phyloP scores from a whole-genome alignment of 2,113 vertebrate species.

The Sceloporus tristichus region DNA sequence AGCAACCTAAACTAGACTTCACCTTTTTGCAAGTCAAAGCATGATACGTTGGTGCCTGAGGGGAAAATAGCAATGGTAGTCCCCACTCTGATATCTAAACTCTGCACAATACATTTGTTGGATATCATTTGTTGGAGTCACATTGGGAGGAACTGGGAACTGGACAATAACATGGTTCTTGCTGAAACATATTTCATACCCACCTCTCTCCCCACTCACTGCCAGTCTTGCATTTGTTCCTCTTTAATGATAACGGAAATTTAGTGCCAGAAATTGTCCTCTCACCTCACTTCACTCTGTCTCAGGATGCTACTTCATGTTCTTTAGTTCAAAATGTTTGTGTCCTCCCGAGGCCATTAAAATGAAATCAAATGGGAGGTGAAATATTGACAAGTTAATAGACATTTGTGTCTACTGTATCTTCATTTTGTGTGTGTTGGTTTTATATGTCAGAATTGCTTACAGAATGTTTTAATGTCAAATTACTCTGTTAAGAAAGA shows the following conservation, averaged over 20 bases:
- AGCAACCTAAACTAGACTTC: neutral
- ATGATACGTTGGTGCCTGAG: neutral
- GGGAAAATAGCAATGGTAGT: neutral
- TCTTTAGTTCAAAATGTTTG: neutral
- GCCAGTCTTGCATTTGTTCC: too few species aligned
- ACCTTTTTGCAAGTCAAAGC: neutral
- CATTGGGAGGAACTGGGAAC: neutral
- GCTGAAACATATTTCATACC: too few species aligned
- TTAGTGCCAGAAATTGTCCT: neutral
- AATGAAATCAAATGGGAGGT: neutral
- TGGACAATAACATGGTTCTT: neutral
- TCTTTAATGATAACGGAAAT: neutral
- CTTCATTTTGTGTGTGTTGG: constrained; percentile 29
- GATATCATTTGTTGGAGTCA: neutral
- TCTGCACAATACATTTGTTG: neutral
- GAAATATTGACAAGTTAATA: constrained; percentile 5
- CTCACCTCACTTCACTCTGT: neutral
- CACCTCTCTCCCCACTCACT: too few species aligned
- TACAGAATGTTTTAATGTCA: neutral
- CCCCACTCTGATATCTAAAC: neutral
- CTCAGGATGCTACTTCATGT: neutral
- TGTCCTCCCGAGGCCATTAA: neutral
- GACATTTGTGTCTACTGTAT: constrained; percentile 29
- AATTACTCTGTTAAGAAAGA: neutral
- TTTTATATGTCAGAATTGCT: neutral